A percentile compares a stretch with the other conserved stretches of the same genome.
phyloP scores from a whole-genome alignment of 2,888 invertebrate species.

The Callimorpha dominula region DNA sequence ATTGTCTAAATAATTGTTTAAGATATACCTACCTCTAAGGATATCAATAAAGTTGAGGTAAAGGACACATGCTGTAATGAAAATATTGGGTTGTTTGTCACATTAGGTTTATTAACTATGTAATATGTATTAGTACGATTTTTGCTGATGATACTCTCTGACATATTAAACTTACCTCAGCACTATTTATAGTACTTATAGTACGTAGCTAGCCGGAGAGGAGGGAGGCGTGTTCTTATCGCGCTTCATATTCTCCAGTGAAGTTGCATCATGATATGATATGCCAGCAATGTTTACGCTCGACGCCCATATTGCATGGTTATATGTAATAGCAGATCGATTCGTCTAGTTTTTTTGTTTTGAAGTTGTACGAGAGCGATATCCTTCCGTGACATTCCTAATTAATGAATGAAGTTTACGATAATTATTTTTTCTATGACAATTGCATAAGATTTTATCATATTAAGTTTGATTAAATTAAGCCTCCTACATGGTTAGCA shows the following conservation, averaged over 20 bases:
- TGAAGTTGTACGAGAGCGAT: not conserved
- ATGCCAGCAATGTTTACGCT: not conserved
- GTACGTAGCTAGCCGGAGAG: not conserved
- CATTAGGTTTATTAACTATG: no score
- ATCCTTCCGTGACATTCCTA: not conserved
- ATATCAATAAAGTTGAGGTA: constrained; percentile 27
- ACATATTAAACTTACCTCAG: not conserved
- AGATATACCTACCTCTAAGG: constrained; percentile 37
- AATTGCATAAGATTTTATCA: not conserved
- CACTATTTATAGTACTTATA: no score
- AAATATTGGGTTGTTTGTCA: no score
- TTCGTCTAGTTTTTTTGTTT: not conserved
- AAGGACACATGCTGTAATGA: constrained; percentile 15
- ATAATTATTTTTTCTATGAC: not conserved
- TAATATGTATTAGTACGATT: no score
- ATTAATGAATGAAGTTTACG: not conserved
- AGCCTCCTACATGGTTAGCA: no score
- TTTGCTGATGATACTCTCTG: not conserved
- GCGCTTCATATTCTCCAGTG: not conserved
- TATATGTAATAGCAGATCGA: not conserved
- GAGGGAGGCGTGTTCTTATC: not conserved
- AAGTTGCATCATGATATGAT: not conserved
- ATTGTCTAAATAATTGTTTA: constrained; percentile 45
- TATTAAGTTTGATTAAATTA: not conserved
- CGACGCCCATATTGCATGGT: no score